Base-by-base conservation (phyloP, 2,797 vertebrate genomes). In the Gymnothorax reevesii region DNA sequence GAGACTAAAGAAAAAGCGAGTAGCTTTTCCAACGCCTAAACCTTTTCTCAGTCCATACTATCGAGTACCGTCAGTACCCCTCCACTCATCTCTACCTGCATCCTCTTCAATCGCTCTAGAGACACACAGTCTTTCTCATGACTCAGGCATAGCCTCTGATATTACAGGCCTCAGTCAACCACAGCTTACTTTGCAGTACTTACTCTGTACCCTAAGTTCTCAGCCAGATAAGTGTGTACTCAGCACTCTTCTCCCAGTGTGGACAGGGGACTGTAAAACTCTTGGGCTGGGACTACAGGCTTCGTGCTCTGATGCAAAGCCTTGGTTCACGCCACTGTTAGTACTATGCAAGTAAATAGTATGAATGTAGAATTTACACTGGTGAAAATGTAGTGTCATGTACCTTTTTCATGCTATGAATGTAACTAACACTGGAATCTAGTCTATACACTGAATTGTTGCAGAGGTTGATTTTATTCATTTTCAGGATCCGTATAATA, bases 21-120 rank as follows among this genome's bases (percentile, higher is more conserved):
- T 88, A 88, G 88, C 90, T 93, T 92, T 91, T 92, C 92, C 17
- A 94, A 94, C 64, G 89, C 88, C 69, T 97, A 93, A 97, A 90
- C 87, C 20, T 69, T 17, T 42, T 8, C 42, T 27, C 55, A 27
- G 64, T 54, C 86, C 54, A 54, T 89, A 33, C 2, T 9, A 12
- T 20, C 62, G 6, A 49, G 66, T 7, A 88, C 42, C 33, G 12
- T 52, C 52, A 69, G 9, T 69, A n/a, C 52, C 84, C 52, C 54
- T 42, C 83, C 15, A 77, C 60, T 55, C 33, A 52, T 57, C 57
- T 57, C 22, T 3, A 59, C 55, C 55, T 15, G 22, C 17, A 15
- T 82, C 80, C 79, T 57, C 42, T 55, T 66, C 9, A 17, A n/a
- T 55, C 52, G 20, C 15, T 73, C 62, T 55, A 27, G 22, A 86